Evolutionary conservation across 2,113 vertebrate species (phyloP), one percentile per base, ranked within the genome.

Genomic region (Numida meleagris): DNA sequence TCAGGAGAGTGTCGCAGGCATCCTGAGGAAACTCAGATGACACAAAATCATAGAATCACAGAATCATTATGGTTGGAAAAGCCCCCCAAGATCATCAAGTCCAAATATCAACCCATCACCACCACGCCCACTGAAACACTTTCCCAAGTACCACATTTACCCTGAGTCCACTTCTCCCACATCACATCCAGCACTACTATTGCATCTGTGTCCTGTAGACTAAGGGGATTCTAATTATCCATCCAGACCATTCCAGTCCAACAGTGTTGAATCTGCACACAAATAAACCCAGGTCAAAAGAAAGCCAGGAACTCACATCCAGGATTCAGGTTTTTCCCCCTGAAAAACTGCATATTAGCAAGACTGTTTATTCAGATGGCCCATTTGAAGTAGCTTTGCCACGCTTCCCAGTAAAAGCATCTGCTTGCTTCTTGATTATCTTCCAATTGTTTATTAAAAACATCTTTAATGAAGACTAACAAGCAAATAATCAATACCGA

Each of bases 391-490:
- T 34, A 74, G 72, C 16, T 61, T 53, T 86, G 43, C 21, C 76
- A 79, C 50, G 14, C 33, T 36, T 82, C 93, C 55, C 75, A 46
- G 58, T 82, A 89, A 95, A 76, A 89, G 9, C 93, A 86, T 43
- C 89, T 81, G 40, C 77, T 86, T 57, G 62, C 34, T 87, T 63
- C 86, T 84, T 84, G 86, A 91, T 96, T 96, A 95, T 82, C 96
- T 94, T 74, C 93, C 88, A 77, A 21, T 63, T 90, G 94, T 86
- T 96, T 96, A 97, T 96, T 96, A 96, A 97, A 91, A 90, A 70
- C 82, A 90, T 96, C 76, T 88, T 96, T 96, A 96, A 97, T 89
- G 93, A 97, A 90, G 90, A 87, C 95, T 97, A 96, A 97, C 67
- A 66, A 96, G 95, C 63, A 95, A 95, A 92, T 93, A 96, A 96